These are phyloP conservation scores for Edolisoma coerulescens DNA, from an alignment of 2,113 vertebrate genomes.

Conservation along the genomic window DNA sequence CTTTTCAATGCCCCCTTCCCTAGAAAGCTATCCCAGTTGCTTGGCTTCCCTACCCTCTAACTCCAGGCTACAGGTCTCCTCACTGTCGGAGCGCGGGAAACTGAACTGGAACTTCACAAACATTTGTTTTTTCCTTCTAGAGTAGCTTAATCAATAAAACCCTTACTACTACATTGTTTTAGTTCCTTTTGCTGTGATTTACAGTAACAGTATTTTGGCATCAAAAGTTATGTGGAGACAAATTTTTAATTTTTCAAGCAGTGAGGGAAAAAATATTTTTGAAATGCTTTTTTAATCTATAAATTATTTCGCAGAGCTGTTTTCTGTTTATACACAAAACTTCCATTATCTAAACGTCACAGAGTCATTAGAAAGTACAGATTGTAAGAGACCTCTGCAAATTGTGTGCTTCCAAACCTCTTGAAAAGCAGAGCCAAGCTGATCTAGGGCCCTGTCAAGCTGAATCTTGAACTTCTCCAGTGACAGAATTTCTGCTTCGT, in stretches of 20 bases:
- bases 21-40: neutral
- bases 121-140: neutral
- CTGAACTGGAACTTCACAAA: neutral
- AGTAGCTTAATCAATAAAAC: neutral
- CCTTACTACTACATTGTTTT: neutral
- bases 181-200: neutral
- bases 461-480: neutral
- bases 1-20: neutral
- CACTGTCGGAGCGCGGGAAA: neutral
- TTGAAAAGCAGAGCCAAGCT: neutral
- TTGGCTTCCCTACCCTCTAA: neutral
- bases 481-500: neutral
- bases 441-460: neutral
- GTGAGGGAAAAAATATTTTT: neutral
- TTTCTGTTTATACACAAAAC: neutral
- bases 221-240: neutral
- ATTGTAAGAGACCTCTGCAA: neutral
- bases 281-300: neutral
- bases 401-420: neutral
- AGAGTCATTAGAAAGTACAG: neutral
- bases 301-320: neutral
- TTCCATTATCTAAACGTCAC: neutral
- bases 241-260: neutral
- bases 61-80: neutral
- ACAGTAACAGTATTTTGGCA: neutral